phyloP scores from a whole-genome alignment of 2,113 vertebrate genomes.

The Oryzias celebensis region DNA sequence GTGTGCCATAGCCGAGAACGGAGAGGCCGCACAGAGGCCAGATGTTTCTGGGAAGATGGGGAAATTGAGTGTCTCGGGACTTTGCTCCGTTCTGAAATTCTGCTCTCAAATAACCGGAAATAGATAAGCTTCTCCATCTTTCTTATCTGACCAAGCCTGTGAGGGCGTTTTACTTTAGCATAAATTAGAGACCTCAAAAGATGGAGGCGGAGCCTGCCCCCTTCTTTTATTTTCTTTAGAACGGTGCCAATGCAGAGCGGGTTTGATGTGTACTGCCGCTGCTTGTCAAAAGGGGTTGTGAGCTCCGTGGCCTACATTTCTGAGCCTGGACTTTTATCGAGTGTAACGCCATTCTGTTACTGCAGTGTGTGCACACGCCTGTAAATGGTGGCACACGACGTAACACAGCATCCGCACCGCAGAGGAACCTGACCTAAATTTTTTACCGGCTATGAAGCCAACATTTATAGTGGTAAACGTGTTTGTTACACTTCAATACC shows the following conservation, averaged over 20 bases:
- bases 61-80: slow-evolving; percentile 33
- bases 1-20: slow-evolving; percentile 50
- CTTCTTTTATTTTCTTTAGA: slow-evolving; percentile 34
- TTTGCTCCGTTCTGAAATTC: slow-evolving; percentile 43
- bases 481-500: too few species aligned
- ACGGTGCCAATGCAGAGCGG: slow-evolving; percentile 29
- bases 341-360: slow-evolving; percentile 33
- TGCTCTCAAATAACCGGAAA: slow-evolving; percentile 38
- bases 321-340: slow-evolving; percentile 32
- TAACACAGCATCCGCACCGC: slow-evolving; percentile 7
- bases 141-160: slow-evolving; percentile 30
- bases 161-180: slow-evolving; percentile 14
- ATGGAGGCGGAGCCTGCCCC: slow-evolving; percentile 28
- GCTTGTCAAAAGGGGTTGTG: slow-evolving; percentile 40
- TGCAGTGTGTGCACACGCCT: slow-evolving; percentile 19
- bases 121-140: slow-evolving; percentile 46
- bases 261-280: slow-evolving; percentile 40
- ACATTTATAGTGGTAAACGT: too few species aligned
- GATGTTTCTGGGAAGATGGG: slow-evolving; percentile 59
- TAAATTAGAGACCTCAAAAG: slow-evolving; percentile 49
- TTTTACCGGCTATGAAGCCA: too few species aligned
- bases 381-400: slow-evolving; percentile 13
- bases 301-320: slow-evolving; percentile 55
- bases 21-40: slow-evolving; percentile 60
- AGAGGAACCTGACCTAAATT: slow-evolving; percentile 1